Conservation (phyloP, 2,888 invertebrate species). For the Drosophila mulleri region DNA sequence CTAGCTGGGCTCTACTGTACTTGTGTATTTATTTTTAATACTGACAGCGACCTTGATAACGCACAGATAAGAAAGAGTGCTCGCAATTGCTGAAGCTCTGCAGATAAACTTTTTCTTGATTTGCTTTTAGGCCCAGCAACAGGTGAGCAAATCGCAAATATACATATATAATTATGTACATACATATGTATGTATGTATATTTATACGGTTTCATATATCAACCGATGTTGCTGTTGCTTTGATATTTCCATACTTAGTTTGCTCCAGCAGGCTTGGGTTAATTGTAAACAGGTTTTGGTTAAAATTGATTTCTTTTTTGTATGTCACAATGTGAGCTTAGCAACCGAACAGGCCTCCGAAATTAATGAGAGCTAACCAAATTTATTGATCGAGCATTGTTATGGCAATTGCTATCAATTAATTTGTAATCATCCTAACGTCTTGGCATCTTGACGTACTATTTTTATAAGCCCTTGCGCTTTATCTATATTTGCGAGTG, state of each 20-base stretch:
- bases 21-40: conserved; percentile 1
- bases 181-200: too few species aligned
- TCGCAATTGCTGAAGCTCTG: not conserved
- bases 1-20: not conserved
- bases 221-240: not conserved
- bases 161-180: not conserved
- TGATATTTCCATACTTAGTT: conserved; percentile 19
- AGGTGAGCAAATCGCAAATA: conserved; percentile 11
- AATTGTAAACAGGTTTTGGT: conserved; percentile 38
- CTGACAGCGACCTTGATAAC: conserved; percentile 47
- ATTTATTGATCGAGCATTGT: conserved; percentile 1
- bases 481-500: not conserved
- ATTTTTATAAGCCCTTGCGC: not conserved
- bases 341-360: conserved; percentile 22
- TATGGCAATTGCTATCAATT: not conserved
- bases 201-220: not conserved
- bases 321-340: conserved; percentile 16
- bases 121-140: conserved; percentile 29
- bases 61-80: conserved; percentile 25
- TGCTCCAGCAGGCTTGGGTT: conserved; percentile 24
- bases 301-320: conserved; percentile 34
- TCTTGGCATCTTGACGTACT: not conserved
- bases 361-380: not conserved
- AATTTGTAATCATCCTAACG: not conserved
- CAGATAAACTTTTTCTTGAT: not conserved